phyloP scores from a whole-genome alignment of 2,113 vertebrate species.

The Eupsittula cactorum region DNA sequence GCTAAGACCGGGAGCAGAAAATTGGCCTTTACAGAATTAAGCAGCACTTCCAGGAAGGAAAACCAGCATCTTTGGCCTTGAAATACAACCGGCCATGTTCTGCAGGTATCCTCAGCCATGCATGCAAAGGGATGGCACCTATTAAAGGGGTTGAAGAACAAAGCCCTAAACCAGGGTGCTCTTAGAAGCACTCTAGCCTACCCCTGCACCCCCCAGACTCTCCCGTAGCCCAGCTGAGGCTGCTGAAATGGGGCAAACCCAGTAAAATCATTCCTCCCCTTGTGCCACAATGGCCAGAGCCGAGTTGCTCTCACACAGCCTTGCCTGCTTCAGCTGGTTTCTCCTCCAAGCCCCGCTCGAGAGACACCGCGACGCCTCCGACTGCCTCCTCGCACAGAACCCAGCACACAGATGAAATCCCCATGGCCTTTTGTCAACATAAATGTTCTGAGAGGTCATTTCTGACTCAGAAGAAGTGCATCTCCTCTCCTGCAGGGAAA shows the following conservation, averaged over 20 bases:
- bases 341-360: not conserved
- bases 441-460: not conserved
- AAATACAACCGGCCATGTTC: not conserved
- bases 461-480: not conserved
- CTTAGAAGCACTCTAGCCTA: accelerated
- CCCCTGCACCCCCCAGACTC: not conserved
- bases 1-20: not conserved
- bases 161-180: not conserved
- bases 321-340: not conserved
- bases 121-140: not conserved
- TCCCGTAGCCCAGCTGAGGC: not conserved
- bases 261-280: accelerated
- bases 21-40: not conserved
- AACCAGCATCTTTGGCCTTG: not conserved
- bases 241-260: not conserved
- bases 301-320: accelerated
- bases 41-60: not conserved
- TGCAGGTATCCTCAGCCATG: not conserved
- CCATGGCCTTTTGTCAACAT: not conserved
- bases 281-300: accelerated
- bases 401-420: not conserved
- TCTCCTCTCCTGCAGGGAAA: not conserved
- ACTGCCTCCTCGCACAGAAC: not conserved
- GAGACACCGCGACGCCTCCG: accelerated
- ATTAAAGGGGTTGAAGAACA: not conserved